Conservation (phyloP, 2,113 vertebrate species). For the Carassius auratus region DNA sequence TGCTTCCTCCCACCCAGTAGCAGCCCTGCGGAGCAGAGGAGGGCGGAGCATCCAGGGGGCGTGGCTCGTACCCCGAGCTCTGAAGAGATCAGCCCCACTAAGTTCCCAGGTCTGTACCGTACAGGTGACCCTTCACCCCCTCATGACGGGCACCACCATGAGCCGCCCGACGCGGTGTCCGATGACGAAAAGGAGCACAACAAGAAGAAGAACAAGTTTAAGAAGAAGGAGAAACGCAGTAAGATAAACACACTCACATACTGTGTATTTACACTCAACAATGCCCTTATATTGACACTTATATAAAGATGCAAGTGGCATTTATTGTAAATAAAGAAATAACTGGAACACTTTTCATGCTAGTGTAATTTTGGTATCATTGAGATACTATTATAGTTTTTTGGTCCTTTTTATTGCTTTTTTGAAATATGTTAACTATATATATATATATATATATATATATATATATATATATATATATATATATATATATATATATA, state of each 20-base stretch:
- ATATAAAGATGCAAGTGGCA: neutral
- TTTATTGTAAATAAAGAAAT: neutral
- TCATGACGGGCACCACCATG: conserved; percentile 90
- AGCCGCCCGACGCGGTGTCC: conserved; percentile 87
- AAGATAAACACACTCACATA: conserved; percentile 59
- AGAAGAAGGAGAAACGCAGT: conserved; percentile 99
- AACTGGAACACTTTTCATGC: neutral
- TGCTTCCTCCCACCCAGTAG: conserved; percentile 98
- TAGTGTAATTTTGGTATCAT: too few relatives aligned
- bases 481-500: too few relatives aligned
- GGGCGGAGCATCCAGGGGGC: conserved; percentile 89
- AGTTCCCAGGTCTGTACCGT: conserved; percentile 95
- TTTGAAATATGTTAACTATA: too few relatives aligned
- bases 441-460: too few relatives aligned
- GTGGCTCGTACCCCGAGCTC: conserved; percentile 96
- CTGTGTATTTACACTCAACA: conserved; percentile 7
- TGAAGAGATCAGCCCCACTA: conserved; percentile 97
- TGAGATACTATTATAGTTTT: neutral
- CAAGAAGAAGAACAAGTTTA: conserved; percentile 99
- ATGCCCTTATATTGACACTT: neutral
- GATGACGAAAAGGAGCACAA: conserved; percentile 97
- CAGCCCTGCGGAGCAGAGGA: conserved; percentile 93
- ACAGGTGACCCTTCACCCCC: conserved; percentile 92
- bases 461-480: too few relatives aligned
- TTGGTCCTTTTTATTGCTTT: too few relatives aligned